Evolutionary conservation across 2,797 vertebrate genomes (phyloP).

Genomic region (Eurystomus glaucurus): DNA sequence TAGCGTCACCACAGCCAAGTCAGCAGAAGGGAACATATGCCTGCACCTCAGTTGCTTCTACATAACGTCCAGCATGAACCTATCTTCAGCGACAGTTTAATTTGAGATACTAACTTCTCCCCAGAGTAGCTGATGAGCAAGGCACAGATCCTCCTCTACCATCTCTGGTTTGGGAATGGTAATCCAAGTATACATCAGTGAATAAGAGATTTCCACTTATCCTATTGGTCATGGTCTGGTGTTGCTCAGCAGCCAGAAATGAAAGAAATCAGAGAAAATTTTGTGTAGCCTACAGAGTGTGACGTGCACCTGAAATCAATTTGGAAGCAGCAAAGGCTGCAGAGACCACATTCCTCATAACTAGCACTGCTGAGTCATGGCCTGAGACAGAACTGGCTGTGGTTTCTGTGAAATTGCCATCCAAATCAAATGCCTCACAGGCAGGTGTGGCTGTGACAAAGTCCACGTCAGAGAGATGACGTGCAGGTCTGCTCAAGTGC

Average conservation of each 20-base stretch:
- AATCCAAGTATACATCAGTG: neutral
- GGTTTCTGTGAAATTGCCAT: neutral
- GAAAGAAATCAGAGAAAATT: neutral
- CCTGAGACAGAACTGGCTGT: neutral
- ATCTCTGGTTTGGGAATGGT: neutral
- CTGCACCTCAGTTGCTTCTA: constrained; percentile 48
- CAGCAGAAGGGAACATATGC: constrained; percentile 70
- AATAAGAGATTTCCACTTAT: constrained; percentile 26
- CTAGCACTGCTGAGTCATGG: constrained; percentile 38
- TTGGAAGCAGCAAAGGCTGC: constrained; percentile 32
- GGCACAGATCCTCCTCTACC: neutral
- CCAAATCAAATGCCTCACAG: neutral
- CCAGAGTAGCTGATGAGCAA: neutral
- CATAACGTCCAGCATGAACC: constrained; percentile 29
- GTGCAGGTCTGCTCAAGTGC: neutral
- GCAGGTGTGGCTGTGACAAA: neutral
- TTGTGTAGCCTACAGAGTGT: constrained; percentile 12
- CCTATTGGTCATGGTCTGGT: constrained; percentile 13
- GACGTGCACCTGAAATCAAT: constrained; percentile 44
- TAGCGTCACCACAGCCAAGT: constrained; percentile 46
- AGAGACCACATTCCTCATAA: constrained; percentile 25
- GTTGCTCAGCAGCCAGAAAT: constrained; percentile 19
- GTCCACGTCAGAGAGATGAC: neutral
- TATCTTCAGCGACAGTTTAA: neutral
- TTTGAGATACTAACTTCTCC: neutral